phyloP scores from a whole-genome alignment of 2,888 invertebrate species.

The Oscheius sp. region DNA sequence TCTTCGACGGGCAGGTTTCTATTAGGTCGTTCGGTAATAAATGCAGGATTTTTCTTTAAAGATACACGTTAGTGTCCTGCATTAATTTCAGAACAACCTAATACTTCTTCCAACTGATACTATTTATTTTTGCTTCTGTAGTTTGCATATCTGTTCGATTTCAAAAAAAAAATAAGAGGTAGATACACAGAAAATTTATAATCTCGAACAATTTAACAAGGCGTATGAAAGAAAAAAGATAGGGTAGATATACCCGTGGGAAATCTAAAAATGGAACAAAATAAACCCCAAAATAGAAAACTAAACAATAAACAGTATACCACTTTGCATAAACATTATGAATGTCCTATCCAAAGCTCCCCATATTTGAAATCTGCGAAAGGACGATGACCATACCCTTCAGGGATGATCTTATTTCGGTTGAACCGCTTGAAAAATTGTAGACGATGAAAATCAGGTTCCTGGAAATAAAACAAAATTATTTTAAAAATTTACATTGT shows the following conservation, averaged over 20 bases:
- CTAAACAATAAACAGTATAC: constrained; percentile 1
- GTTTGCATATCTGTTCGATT: background rate
- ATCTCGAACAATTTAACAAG: constrained; percentile 4
- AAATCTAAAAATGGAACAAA: background rate
- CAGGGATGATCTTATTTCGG: constrained; percentile 61
- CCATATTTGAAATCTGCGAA: constrained; percentile 68
- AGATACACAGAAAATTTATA: background rate
- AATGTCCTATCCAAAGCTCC: constrained; percentile 61
- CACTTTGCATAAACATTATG: background rate
- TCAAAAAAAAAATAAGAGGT: background rate
- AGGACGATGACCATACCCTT: constrained; percentile 62
- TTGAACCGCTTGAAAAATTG: constrained; percentile 71
- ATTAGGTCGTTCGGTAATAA: too few species aligned
- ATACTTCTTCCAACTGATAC: too few species aligned
- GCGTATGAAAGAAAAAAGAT: background rate
- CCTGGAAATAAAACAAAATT: constrained; percentile 40
- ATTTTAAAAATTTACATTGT: constrained; percentile 31
- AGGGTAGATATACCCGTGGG: background rate
- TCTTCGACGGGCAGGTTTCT: too few species aligned
- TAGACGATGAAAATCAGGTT: constrained; percentile 74
- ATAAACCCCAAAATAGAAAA: background rate
- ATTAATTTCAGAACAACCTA: too few species aligned
- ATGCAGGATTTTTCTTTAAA: too few species aligned
- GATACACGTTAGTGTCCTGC: too few species aligned
- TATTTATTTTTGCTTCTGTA: background rate